phyloP scores from a whole-genome alignment of 2,113 vertebrate genomes.

The Mandrillus leucophaeus region DNA sequence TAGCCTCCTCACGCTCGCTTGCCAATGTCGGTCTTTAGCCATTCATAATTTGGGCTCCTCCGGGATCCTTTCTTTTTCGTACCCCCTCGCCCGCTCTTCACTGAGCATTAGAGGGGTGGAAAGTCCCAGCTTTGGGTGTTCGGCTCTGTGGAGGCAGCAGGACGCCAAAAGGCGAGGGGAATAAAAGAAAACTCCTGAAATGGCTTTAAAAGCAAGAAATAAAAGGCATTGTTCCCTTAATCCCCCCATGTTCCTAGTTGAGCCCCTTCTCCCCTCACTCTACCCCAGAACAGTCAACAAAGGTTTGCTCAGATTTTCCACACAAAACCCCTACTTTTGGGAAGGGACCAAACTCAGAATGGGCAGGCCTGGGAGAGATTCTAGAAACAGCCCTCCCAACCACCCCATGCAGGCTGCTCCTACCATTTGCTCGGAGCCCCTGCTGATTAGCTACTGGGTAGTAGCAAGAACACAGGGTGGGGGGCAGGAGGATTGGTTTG shows the following conservation, averaged over 20 bases:
- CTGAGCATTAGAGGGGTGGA: background rate
- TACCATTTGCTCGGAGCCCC: background rate
- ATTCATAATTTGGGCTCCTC: background rate
- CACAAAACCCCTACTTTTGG: slow-evolving; percentile 52
- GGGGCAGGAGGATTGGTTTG: background rate
- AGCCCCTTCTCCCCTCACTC: background rate
- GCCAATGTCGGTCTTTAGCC: background rate
- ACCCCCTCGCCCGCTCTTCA: background rate
- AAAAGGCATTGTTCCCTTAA: background rate
- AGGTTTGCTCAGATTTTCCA: slow-evolving; percentile 64
- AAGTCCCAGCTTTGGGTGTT: slow-evolving; percentile 34
- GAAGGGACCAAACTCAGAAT: slow-evolving; percentile 26
- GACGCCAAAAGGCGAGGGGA: background rate
- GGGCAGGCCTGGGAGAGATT: background rate
- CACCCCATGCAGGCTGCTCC: background rate
- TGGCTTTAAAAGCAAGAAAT: slow-evolving; percentile 50
- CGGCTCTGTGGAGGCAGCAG: background rate
- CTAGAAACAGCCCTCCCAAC: slow-evolving; percentile 12
- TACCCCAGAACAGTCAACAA: background rate
- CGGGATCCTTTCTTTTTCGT: background rate
- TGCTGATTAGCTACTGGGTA: background rate
- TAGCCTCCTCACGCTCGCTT: background rate
- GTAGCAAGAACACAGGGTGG: background rate
- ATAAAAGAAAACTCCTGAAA: background rate
- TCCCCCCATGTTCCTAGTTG: background rate